phyloP scores from a whole-genome alignment of 2,113 vertebrate species.

The Pavo muticus region DNA sequence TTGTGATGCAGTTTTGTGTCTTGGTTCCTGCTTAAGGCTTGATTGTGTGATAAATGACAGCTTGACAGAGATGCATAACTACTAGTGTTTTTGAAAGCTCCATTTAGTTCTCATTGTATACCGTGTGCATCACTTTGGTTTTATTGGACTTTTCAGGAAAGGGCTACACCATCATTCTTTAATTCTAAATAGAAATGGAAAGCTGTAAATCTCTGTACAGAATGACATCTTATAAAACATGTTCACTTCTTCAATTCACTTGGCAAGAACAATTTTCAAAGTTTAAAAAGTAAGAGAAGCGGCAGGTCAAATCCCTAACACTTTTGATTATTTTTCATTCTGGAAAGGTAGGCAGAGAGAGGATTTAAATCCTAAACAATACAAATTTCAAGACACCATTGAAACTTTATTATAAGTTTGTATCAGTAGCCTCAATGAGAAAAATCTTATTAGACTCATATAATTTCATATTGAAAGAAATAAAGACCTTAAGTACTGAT shows the following conservation, averaged over 20 bases:
- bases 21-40: neutral
- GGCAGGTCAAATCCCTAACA: slow-evolving; percentile 20
- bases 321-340: slow-evolving; percentile 38
- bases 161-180: slow-evolving; percentile 54
- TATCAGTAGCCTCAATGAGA: neutral
- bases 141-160: slow-evolving; percentile 63
- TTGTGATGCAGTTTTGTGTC: neutral
- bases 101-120: slow-evolving; percentile 67
- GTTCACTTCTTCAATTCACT: slow-evolving; percentile 54
- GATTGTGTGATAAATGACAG: slow-evolving; percentile 60
- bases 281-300: slow-evolving; percentile 39
- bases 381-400: neutral
- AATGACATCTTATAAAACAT: slow-evolving; percentile 59
- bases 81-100: slow-evolving; percentile 53
- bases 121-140: slow-evolving; percentile 47
- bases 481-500: neutral
- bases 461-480: slow-evolving; percentile 2
- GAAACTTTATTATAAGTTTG: neutral
- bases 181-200: slow-evolving; percentile 68
- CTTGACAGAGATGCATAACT: slow-evolving; percentile 45
- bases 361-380: slow-evolving; percentile 8
- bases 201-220: slow-evolving; percentile 58
- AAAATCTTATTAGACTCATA: neutral
- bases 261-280: slow-evolving; percentile 40
- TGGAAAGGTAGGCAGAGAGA: neutral